phyloP scores from a whole-genome alignment of 30 jellyfish, hydroid and myxozoan species.

The Hydractinia echinata region DNA sequence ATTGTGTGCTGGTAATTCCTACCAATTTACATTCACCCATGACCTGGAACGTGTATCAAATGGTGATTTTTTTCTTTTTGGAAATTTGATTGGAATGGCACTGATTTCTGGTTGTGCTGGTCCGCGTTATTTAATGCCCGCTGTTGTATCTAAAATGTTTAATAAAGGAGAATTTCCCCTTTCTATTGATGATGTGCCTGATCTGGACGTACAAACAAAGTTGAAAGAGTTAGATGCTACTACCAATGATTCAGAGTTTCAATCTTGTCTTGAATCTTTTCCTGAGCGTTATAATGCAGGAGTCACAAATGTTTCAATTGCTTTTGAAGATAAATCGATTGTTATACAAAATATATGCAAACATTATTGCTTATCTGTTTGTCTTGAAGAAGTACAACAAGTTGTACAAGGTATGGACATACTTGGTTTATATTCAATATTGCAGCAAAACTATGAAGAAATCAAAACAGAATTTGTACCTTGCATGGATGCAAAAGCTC shows the following conservation, averaged over 20 bases:
- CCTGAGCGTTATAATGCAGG: constrained; percentile 21
- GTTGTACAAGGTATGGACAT: constrained; percentile 20
- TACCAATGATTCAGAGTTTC: constrained; percentile 18
- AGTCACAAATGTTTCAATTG: background rate
- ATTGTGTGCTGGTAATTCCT: constrained; percentile 15
- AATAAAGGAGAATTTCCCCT: constrained; percentile 5
- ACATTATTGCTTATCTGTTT: constrained; percentile 31
- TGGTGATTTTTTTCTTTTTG: constrained; percentile 22
- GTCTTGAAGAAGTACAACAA: constrained; percentile 32
- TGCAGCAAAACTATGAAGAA: constrained; percentile 27
- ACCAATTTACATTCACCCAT: constrained; percentile 26
- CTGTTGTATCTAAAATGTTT: constrained; percentile 24
- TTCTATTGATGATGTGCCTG: constrained; percentile 27
- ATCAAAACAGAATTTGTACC: constrained; percentile 16
- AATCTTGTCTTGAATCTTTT: background rate
- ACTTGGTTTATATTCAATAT: constrained; percentile 12
- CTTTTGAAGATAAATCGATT: background rate
- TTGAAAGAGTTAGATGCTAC: constrained; percentile 20
- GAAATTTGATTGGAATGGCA: constrained; percentile 27
- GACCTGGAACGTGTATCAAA: constrained; percentile 1
- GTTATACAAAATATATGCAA: background rate
- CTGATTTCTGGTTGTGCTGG: constrained; percentile 38
- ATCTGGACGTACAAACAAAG: constrained; percentile 27
- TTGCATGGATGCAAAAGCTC: background rate
- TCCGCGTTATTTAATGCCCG: constrained; percentile 35